Percentiles rank a stretch among this genome's conserved stretches.
These are phyloP conservation scores for Periplaneta americana DNA, from an alignment of 1,140 invertebrate species.

Conservation along the genomic window DNA sequence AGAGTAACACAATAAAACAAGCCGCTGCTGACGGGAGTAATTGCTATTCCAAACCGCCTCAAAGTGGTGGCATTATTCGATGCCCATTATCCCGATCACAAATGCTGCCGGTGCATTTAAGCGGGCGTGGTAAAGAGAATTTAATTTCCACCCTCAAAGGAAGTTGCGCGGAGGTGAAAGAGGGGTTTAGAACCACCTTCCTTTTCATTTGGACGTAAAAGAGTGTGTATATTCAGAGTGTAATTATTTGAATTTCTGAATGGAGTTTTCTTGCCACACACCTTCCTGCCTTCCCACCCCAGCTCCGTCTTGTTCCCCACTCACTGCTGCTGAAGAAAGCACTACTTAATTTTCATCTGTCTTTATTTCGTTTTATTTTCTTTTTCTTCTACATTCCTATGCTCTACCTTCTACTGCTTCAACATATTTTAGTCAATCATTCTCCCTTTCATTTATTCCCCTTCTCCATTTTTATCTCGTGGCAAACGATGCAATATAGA, in stretches of 20 bases:
- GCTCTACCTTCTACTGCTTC: no score
- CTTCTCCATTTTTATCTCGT: no score
- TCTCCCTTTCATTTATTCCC: no score
- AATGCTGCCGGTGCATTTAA: background rate
- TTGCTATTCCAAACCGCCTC: background rate
- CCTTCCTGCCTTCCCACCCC: no score
- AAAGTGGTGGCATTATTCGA: background rate
- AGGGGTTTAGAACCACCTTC: background rate
- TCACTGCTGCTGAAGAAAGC: no score
- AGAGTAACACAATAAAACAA: background rate
- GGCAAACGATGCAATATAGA: no score
- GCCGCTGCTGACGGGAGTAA: background rate
- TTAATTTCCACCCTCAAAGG: background rate
- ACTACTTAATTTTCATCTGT: no score
- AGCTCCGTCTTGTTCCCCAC: no score
- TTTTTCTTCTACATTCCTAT: no score
- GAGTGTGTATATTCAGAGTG: background rate
- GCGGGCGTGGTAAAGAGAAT: background rate
- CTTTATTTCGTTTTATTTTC: no score
- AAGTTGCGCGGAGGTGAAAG: background rate
- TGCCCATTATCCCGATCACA: background rate
- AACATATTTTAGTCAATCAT: no score
- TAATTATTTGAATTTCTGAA: background rate
- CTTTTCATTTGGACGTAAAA: background rate
- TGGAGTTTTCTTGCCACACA: background rate